These are phyloP conservation scores for Scomber japonicus DNA, from an alignment of 2,113 vertebrate genomes.

Conservation along the genomic window DNA sequence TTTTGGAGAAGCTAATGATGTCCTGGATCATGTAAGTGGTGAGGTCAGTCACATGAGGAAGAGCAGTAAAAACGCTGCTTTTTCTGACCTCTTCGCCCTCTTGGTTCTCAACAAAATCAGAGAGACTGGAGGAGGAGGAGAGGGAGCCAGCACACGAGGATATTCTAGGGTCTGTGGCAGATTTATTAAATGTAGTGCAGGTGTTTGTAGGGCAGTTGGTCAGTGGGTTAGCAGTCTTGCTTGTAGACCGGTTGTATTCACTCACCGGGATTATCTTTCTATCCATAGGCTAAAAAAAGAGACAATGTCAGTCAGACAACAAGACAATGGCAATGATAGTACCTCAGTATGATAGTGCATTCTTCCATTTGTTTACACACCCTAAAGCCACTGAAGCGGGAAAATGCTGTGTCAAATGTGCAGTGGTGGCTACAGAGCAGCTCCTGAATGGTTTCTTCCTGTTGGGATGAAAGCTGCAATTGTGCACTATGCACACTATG, in stretches of 20 bases:
- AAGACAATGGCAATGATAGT: not conserved
- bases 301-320: not conserved
- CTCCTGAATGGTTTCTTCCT: constrained; percentile 54
- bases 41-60: constrained; percentile 62
- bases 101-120: not conserved
- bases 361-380: constrained; percentile 27
- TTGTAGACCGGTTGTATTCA: constrained; percentile 2
- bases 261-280: constrained; percentile 37
- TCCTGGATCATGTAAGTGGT: constrained; percentile 70
- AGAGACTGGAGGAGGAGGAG: constrained; percentile 13
- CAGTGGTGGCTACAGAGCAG: constrained; percentile 50
- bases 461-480: constrained; percentile 42
- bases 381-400: constrained; percentile 63
- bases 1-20: constrained; percentile 69
- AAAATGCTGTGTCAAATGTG: constrained; percentile 62
- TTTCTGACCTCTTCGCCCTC: not conserved
- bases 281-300: constrained; percentile 62
- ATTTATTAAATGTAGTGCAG: not conserved
- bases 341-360: not conserved
- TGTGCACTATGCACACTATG: not conserved
- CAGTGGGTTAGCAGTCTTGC: not conserved
- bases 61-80: constrained; percentile 47
- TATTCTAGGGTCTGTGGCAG: not conserved
- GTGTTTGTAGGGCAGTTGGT: not conserved
- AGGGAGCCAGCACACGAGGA: not conserved